Evolutionary conservation across 2,888 invertebrate species (phyloP), one percentile per base, ranked within the genome.

Genomic region (Sarcophaga rosellei): DNA sequence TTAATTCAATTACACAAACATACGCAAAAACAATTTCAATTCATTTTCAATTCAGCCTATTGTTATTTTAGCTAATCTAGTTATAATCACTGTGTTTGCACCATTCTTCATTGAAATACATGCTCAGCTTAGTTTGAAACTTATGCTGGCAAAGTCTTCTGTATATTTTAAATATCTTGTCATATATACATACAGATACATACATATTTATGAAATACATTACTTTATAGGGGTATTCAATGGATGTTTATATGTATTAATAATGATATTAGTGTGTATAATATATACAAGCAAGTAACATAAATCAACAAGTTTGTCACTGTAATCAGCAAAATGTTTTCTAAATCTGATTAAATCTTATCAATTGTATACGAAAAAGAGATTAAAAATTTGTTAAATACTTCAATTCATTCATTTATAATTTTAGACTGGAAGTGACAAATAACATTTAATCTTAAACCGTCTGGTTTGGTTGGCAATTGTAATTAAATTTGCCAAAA

Each of bases 291-390:
- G 17, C 53, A 53, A 17, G 53, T 4, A 53, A 1, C n/a, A n/a
- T n/a, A n/a, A n/a, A n/a, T n/a, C n/a, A 86, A 82, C 79, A 86
- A 82, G 85, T 86, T 82, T 82, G 66, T 82, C 75, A 62, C 62
- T n/a, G 11, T 12, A 68, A 81, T 72, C 72, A 73, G 15, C 5
- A 77, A 81, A 73, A 25, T 5, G 63, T 73, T 69, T 47, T 72
- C 45, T 62, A 82, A 86, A 86, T 86, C 76, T 79, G 79, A 86
- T 86, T 82, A 86, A 11, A 47, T 20, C 44, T 80, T 76, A 72
- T 82, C 82, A 78, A 81, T 62, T 78, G 65, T 66, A 82, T n/a
- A 75, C 4, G 69, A 65, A 75, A 74, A 81, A 81, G 15, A 47
- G 15, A 47, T 12, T 12, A 47, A 47, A 47, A 15, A 47, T 47